These are phyloP conservation scores for Anolis carolinensis DNA, from an alignment of 2,113 vertebrate species.

Conservation along the genomic window DNA sequence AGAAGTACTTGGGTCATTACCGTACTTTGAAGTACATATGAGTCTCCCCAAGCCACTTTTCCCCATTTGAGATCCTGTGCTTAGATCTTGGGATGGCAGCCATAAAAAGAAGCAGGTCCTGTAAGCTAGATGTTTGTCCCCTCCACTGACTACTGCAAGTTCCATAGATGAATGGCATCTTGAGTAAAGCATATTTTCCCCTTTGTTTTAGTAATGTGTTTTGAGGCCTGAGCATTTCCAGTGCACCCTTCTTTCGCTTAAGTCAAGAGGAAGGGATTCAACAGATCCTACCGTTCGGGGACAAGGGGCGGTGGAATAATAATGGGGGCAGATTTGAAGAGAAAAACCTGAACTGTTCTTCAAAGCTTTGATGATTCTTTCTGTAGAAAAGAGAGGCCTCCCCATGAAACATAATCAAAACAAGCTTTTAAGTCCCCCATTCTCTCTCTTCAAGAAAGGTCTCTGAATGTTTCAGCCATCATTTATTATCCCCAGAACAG, in stretches of 20 bases:
- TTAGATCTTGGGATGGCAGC: neutral
- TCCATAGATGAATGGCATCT: neutral
- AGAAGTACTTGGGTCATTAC: too few species aligned
- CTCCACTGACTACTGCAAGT: neutral
- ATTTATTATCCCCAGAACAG: neutral
- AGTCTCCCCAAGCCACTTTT: neutral
- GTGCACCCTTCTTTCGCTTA: neutral
- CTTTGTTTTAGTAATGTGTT: neutral
- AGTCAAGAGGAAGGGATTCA: conserved; percentile 12
- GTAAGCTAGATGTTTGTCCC: neutral
- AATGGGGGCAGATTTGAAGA: neutral
- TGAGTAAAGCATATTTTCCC: neutral
- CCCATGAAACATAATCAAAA: conserved; percentile 29
- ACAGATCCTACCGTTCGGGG: neutral
- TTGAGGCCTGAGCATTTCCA: neutral
- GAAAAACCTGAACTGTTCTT: neutral
- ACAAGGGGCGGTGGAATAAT: neutral
- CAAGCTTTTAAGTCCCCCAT: conserved; percentile 1
- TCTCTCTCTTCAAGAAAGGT: neutral
- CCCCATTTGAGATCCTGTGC: neutral
- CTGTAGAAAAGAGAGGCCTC: conserved; percentile 10
- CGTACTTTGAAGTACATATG: too few species aligned
- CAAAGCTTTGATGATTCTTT: conserved; percentile 2
- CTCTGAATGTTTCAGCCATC: neutral
- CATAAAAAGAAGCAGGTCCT: neutral